Evolutionary conservation across 30 jellyfish, hydroid and myxozoan species (phyloP).

Genomic region (Aurelia coerulea): DNA sequence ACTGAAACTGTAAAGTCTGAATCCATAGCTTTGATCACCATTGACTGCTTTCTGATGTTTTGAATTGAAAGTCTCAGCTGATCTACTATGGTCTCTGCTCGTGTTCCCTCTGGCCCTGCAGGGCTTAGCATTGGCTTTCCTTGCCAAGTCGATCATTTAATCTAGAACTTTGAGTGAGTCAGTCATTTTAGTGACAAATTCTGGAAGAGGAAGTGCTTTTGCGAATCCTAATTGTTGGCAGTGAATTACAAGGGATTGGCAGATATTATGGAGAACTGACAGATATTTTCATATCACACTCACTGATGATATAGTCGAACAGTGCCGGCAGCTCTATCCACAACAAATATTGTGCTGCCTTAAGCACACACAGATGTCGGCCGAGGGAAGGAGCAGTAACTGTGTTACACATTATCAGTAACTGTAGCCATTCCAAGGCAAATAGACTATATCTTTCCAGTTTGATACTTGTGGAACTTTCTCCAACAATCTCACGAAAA

Average conservation of each 20-base stretch:
- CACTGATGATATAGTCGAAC: no score
- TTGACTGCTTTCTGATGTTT: slow-evolving; percentile 26
- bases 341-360: no score
- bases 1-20: slow-evolving; percentile 14
- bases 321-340: no score
- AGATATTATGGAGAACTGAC: no score
- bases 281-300: no score
- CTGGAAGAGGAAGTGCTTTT: not conserved
- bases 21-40: slow-evolving; percentile 1
- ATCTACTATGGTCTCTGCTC: slow-evolving; percentile 26
- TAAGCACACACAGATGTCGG: no score
- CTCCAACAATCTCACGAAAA: no score
- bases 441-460: no score
- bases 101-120: slow-evolving; percentile 36
- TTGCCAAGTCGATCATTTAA: slow-evolving; percentile 19
- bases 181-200: slow-evolving; percentile 11
- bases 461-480: no score
- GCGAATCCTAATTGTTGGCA: not conserved
- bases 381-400: no score
- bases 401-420: no score
- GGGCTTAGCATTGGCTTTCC: slow-evolving; percentile 31
- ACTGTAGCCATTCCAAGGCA: no score
- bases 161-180: slow-evolving; percentile 33
- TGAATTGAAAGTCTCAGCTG: slow-evolving; percentile 29
- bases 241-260: not conserved